phyloP scores from a whole-genome alignment of 37 sponge, comb jelly and placozoan genomes.

The Crambe crambe region DNA sequence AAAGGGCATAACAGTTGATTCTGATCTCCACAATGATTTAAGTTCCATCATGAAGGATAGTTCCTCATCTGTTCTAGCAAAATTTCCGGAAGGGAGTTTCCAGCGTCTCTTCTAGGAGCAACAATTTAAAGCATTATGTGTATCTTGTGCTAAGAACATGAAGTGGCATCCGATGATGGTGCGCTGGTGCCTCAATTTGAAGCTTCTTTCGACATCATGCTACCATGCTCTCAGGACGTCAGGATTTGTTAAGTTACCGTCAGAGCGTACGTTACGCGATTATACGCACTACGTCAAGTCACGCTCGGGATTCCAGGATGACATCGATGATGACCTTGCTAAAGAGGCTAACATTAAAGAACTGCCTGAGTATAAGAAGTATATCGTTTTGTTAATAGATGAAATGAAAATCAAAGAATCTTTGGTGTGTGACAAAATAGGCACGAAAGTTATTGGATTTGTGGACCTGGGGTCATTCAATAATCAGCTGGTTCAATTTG shows the following conservation, averaged over 20 bases:
- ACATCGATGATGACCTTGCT: not conserved
- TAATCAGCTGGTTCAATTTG: slow-evolving; percentile 17
- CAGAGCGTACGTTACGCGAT: slow-evolving; percentile 18
- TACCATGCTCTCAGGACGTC: slow-evolving; percentile 19
- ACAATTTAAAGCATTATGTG: slow-evolving; percentile 25
- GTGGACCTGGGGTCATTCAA: slow-evolving; percentile 31
- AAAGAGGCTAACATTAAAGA: not conserved
- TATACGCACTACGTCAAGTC: slow-evolving; percentile 6
- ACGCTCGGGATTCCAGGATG: not conserved
- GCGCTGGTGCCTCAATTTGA: slow-evolving; percentile 43
- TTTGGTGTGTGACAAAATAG: slow-evolving; percentile 29
- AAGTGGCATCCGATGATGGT: slow-evolving; percentile 60
- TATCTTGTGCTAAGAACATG: slow-evolving; percentile 25
- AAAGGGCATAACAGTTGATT: slow-evolving; percentile 18
- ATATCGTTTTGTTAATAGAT: slow-evolving; percentile 10
- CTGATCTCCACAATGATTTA: slow-evolving; percentile 27
- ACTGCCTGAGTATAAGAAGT: not conserved
- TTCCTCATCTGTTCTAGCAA: not conserved
- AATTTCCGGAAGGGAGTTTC: slow-evolving; percentile 29
- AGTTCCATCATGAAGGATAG: slow-evolving; percentile 15
- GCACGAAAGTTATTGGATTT: slow-evolving; percentile 30
- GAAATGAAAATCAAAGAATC: slow-evolving; percentile 31
- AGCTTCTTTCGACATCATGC: slow-evolving; percentile 33
- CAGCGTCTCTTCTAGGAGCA: slow-evolving; percentile 35
- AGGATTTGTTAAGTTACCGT: slow-evolving; percentile 22